Base-by-base conservation (phyloP, 2,888 invertebrate genomes). In the Athalia rosae region DNA sequence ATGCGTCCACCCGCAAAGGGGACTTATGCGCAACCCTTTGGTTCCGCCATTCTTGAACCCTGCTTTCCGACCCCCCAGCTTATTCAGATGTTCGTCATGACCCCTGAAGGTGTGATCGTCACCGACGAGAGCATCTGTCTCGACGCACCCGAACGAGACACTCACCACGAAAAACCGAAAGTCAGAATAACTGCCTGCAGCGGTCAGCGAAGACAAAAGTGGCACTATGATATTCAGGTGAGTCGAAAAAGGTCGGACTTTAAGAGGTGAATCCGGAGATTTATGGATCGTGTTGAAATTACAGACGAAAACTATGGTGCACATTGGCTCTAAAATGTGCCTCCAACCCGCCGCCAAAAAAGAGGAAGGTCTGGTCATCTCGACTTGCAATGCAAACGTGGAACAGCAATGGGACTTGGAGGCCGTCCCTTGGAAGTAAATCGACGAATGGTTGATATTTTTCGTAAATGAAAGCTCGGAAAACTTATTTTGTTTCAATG, bases 101-200 rank as follows among this genome's bases (percentile, higher is more conserved):
- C 94, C 0, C 91, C 91, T 50, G 93, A 93, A 50, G 95, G 95
- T 0, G 92, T 92, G 79, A 90, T 97, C 73, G 97, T 97, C 95
- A 95, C 95, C 0, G 97, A 98, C 85, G 97, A 97, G 87, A 96
- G 95, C 6, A 91, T 97, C 4, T 98, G 98, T 84, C 90, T 98
- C 78, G 96, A 97, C 85, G 94, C 94, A 41, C 93, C 93, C 0
- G 92, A 92, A 79, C 90, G 88, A 78, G 90, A 91, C 50, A 87
- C 87, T 43, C 80, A 82, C 76, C 92, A 92, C 83, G 91, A 91
- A 0, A 94, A 92, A 83, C 92, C 92, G 0, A 90, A 92, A 76
- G 95, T 94, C 0, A 91, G 95, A 78, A 94, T 96, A 87, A 93
- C 94, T 90, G 93, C 94, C 28, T 96, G 96, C 85, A 94, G 91